Conservation (phyloP, 2,113 vertebrate genomes). For the Eubucco bourcierii region DNA sequence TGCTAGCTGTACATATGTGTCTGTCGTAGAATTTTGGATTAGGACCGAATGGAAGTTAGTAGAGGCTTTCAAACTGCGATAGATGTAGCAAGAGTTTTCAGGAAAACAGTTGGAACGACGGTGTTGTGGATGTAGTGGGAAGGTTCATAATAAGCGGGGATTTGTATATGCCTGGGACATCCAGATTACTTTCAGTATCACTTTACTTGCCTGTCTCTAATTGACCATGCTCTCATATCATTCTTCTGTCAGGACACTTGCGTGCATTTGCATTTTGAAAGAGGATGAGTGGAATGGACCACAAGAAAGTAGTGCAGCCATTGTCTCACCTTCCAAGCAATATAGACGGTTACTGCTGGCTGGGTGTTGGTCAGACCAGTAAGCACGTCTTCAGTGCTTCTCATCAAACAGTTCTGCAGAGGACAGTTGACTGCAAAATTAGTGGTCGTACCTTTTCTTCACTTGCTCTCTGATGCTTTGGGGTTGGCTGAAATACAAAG, state of each 20-base stretch:
- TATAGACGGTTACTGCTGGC: background rate
- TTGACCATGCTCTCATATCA: background rate
- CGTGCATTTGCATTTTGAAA: fast-evolving
- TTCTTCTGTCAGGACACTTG: background rate
- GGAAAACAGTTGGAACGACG: background rate
- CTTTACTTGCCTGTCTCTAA: background rate
- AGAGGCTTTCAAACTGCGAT: background rate
- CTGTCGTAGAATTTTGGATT: background rate
- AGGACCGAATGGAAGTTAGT: background rate
- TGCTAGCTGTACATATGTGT: background rate
- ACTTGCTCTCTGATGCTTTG: background rate
- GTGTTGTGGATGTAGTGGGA: background rate
- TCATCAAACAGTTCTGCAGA: background rate
- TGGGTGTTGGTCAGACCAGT: background rate
- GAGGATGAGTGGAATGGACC: background rate
- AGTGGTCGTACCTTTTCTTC: background rate
- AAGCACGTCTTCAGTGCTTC: background rate
- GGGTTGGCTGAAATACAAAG: background rate
- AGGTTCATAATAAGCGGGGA: background rate
- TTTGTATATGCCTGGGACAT: background rate
- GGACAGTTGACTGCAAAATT: background rate
- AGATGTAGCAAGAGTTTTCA: background rate
- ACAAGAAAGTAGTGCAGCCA: background rate
- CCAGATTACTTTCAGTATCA: background rate
- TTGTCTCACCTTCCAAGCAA: background rate